Evolutionary conservation across 2,113 vertebrate species (phyloP).

Genomic region (Neodon shergylaensis): DNA sequence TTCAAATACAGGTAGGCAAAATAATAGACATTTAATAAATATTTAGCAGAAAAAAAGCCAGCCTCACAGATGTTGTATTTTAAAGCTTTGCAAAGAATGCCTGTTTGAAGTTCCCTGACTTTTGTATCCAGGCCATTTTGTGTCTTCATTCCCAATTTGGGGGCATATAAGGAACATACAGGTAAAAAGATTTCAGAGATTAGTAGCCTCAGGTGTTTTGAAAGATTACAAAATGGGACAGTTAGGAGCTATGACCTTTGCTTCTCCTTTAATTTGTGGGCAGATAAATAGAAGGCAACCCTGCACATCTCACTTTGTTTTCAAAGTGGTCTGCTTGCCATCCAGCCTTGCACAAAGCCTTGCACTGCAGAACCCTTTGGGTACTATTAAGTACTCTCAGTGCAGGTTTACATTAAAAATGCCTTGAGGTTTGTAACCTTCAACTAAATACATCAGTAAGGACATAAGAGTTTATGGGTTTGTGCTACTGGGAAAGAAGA

Average conservation of each 20-base stretch:
- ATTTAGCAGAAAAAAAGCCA: too few species aligned
- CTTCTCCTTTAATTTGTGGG: background rate
- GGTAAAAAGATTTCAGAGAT: background rate
- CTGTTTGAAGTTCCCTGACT: background rate
- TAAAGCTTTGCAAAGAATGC: conserved; percentile 2
- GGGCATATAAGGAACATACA: background rate
- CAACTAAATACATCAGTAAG: conserved; percentile 2
- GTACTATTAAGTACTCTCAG: background rate
- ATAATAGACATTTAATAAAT: too few species aligned
- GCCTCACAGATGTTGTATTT: too few species aligned
- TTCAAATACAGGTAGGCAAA: too few species aligned
- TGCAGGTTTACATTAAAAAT: conserved; percentile 13
- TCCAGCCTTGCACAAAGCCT: background rate
- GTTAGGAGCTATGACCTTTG: background rate
- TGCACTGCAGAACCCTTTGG: background rate
- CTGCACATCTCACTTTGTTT: background rate
- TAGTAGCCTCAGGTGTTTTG: background rate
- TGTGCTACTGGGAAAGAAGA: background rate
- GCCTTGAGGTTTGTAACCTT: background rate
- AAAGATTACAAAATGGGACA: conserved; percentile 17
- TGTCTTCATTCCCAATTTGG: background rate
- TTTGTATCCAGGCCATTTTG: background rate
- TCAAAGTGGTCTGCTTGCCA: background rate
- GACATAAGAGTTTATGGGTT: background rate
- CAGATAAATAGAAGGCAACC: conserved; percentile 46